Percentiles rank a stretch among this genome's conserved stretches.
Conservation (phyloP, 2,888 invertebrate genomes). For the Hirtodrosophila histrioides region DNA sequence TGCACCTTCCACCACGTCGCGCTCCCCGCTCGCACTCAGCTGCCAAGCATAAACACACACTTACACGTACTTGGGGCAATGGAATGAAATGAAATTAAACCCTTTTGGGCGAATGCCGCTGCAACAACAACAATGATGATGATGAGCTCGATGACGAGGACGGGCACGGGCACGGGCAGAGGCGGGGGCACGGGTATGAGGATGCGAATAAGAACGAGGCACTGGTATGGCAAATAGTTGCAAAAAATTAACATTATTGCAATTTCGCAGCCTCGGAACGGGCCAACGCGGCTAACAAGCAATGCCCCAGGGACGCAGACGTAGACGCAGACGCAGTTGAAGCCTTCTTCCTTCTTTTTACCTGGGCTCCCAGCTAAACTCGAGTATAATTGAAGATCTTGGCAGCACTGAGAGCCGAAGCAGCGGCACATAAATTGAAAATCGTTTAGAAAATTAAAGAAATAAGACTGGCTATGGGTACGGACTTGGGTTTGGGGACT, state of each 20-base stretch:
- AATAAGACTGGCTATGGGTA: slow-evolving; percentile 40
- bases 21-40: slow-evolving; percentile 14
- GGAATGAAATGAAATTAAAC: slow-evolving; percentile 78
- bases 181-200: not conserved
- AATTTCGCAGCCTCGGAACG: slow-evolving; percentile 52
- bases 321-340: slow-evolving; percentile 17
- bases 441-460: slow-evolving; percentile 70
- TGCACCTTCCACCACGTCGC: slow-evolving; percentile 22
- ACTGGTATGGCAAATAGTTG: slow-evolving; percentile 61
- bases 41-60: slow-evolving; percentile 76
- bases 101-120: slow-evolving; percentile 69
- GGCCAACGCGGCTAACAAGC: slow-evolving; percentile 52
- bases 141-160: slow-evolving; percentile 2
- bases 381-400: slow-evolving; percentile 60
- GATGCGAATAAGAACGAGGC: not conserved
- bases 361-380: slow-evolving; percentile 22
- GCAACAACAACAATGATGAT: not conserved
- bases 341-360: slow-evolving; percentile 20
- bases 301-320: slow-evolving; percentile 48
- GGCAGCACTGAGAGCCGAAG: slow-evolving; percentile 21
- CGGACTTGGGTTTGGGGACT: slow-evolving; percentile 9
- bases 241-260: slow-evolving; percentile 75
- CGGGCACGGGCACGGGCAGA: not conserved
- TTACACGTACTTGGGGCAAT: slow-evolving; percentile 72
- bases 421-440: slow-evolving; percentile 60